Base-by-base conservation (phyloP, 2,113 vertebrate genomes). In the Sinocyclocheilus grahami region DNA sequence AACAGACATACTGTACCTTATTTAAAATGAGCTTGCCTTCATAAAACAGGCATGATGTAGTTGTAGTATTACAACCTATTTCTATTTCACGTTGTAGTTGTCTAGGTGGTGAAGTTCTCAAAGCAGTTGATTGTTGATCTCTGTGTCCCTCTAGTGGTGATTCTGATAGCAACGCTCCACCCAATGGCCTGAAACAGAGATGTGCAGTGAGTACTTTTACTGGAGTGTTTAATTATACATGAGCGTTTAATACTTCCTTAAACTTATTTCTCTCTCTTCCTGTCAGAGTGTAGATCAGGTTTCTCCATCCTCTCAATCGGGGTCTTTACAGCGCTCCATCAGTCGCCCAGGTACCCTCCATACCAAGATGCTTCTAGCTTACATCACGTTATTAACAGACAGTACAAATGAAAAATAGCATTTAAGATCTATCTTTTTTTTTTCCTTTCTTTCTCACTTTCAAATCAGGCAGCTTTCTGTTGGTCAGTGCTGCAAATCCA, bases 281-380 rank as follows among this genome's bases (percentile, higher is more conserved):
- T 74, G 51, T 78, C 51, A 95, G 95, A 95, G 93, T n/a, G 91
- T 89, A 1, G 94, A 95, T 14, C 94, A 93, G 82, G 89, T 91
- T 90, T 88, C 71, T 82, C 12, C 71, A 0, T 74, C 13, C 30
- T 55, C 87, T 80, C 83, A 89, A 0, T 9, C 90, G 0, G 14
- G 37, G 0, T 62, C 80, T 4, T 78, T 93, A 0, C 92, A 93
- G 1, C 93, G 91, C 78, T 94, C 93, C 37, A 76, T 37, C 86
- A 95, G 94, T 88, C 90, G 91, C 42, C 83, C 87, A 87, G 87
- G 87, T 88, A 72, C 13, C 33, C 4, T 82, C 24, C 18, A 20
- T 22, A 16, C 78, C 53, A n/a, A 14, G 30, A 39, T 75, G 20
- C 22, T 48, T 69, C 8, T 16, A 67, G 12, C 3, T 3, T 4